Percentiles rank a stretch among this genome's conserved stretches.
Conservation (phyloP, 2,113 vertebrate genomes). For the Etheostoma cragini region DNA sequence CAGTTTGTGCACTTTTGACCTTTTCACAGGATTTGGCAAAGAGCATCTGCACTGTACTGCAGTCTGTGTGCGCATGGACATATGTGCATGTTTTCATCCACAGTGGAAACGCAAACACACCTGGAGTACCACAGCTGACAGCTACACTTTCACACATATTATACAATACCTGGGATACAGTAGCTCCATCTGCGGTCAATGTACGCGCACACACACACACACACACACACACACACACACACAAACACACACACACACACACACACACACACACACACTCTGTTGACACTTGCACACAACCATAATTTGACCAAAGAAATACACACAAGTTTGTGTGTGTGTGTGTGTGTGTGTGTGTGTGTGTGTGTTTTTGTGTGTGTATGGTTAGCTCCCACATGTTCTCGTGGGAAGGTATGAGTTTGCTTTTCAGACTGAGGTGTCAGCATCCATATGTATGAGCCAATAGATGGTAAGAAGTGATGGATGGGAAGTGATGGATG, state of each 20-base stretch:
- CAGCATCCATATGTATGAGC: constrained; percentile 70
- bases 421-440: constrained; percentile 72
- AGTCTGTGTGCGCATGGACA: neutral
- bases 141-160: constrained; percentile 66
- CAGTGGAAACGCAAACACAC: constrained; percentile 75
- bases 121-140: constrained; percentile 63
- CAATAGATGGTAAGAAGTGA: constrained; percentile 53
- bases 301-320: constrained; percentile 40
- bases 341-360: constrained; percentile 27
- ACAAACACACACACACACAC: neutral
- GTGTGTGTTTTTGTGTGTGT: constrained; percentile 38
- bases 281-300: constrained; percentile 47
- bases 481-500: constrained; percentile 4
- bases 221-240: constrained; percentile 31
- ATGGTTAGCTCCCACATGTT: constrained; percentile 38
- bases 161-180: constrained; percentile 57
- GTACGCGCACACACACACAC: neutral
- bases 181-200: constrained; percentile 43
- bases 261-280: constrained; percentile 33
- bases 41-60: constrained; percentile 13
- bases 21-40: constrained; percentile 12
- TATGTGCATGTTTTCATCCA: constrained; percentile 31
- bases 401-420: constrained; percentile 66
- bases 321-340: constrained; percentile 43
- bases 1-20: constrained; percentile 42